A percentile compares a stretch with the other conserved stretches of the same genome.
These are phyloP conservation scores for Aleiodes testaceus DNA, from an alignment of 2,888 invertebrate genomes.

Conservation along the genomic window DNA sequence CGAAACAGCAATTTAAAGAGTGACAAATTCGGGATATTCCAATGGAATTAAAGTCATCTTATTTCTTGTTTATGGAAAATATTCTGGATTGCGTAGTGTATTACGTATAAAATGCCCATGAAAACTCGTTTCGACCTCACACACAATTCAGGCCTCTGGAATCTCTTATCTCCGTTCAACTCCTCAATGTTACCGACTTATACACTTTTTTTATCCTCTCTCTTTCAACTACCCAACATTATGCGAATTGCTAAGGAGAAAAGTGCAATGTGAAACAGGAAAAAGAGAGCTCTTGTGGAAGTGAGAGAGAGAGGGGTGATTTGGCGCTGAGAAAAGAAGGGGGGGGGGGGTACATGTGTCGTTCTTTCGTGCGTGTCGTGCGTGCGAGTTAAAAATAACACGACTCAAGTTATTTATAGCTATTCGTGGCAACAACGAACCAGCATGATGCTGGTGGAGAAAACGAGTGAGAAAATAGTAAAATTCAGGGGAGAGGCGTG, in stretches of 20 bases:
- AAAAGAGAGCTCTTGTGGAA: too few species aligned
- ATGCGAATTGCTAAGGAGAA: background rate
- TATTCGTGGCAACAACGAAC: conserved; percentile 49
- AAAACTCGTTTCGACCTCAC: conserved; percentile 21
- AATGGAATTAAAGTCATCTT: background rate
- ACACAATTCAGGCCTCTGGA: background rate
- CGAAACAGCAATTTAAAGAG: too few species aligned
- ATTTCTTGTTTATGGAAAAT: conserved; percentile 30
- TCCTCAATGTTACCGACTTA: background rate
- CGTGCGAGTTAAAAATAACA: conserved; percentile 68
- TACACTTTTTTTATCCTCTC: background rate
- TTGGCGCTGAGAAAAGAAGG: too few species aligned
- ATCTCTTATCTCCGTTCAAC: background rate
- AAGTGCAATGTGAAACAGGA: background rate
- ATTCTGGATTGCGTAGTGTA: conserved; percentile 24
- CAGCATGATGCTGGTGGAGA: conserved; percentile 36
- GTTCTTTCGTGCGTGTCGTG: conserved; percentile 54
- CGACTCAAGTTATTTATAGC: conserved; percentile 66
- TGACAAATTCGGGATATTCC: too few species aligned
- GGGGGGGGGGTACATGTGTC: conserved; percentile 26
- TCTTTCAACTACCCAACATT: conserved; percentile 6
- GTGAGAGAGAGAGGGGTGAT: background rate
- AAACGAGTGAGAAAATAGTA: conserved; percentile 43
- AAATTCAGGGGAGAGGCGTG: conserved; percentile 41
- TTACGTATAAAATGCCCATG: conserved; percentile 20